Evolutionary conservation across 1,140 invertebrate genomes (phyloP), one percentile per base, ranked within the genome.

Genomic region (Bicyclus anynana): DNA sequence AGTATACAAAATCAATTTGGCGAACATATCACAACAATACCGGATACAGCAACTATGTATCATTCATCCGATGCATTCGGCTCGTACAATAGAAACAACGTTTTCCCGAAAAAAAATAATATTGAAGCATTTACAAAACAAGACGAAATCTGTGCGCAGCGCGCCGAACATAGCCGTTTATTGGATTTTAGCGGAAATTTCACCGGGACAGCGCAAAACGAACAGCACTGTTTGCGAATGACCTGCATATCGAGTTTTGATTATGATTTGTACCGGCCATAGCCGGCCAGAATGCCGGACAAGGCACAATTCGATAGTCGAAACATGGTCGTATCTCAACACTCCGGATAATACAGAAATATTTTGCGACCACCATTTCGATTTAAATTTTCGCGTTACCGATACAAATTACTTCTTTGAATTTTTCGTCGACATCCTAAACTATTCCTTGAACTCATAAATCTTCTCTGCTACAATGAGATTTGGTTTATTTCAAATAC

Each of bases 171-270:
- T 57, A 57, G 49, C 67, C 62, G 67, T 80, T 79, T 85, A 84
- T 85, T 84, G 79, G 72, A 85, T 85, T 85, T 82, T 73, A 80
- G 71, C 74, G 75, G 74, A 78, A 84, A 80, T 81, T 79, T 80
- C 72, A 56, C 70, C 70, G 68, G 67, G 59, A 68, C 67, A 77
- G 59, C 53, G 56, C 67, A 66, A 72, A 74, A 78, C 76, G 76
- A 74, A 66, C 69, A 47, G 29, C 68, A 56, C 62, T 77, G 73
- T 76, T 77, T 77, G 65, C 77, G 67, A 72, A 81, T 80, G 73
- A 74, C 71, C 67, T 64, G 69, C 65, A 76, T 84, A 82, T 77
- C 72, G 74, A 73, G 73, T 80, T 84, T 77, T 80, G 77, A 80
- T 75, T 71, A 69, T 79, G 77, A 78, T 82, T 82, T 80, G 79